These are phyloP conservation scores for Hoplostethus mediterraneus DNA, from an alignment of 2,797 vertebrate genomes.

Conservation along the genomic window DNA sequence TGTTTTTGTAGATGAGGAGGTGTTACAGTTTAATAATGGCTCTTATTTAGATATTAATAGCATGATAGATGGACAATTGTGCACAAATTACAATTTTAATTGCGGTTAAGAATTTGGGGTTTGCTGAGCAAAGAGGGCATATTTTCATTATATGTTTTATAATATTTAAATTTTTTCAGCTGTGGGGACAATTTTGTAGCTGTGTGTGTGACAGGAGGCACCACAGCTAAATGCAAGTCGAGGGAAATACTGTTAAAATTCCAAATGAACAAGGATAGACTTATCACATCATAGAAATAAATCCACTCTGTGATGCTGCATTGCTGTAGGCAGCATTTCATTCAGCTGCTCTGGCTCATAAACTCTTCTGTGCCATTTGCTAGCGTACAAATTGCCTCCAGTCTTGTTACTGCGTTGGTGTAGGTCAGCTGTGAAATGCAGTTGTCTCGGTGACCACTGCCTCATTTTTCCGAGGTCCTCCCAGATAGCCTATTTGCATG, in stretches of 20 bases:
- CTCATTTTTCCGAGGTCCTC: conserved; percentile 40
- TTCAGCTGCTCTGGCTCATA: conserved; percentile 32
- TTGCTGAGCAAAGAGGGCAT: too few relatives aligned
- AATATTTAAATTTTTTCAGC: too few relatives aligned
- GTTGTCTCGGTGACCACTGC: conserved; percentile 42
- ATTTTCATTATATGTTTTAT: too few relatives aligned
- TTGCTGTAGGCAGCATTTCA: conserved; percentile 32
- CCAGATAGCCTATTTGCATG: conserved; percentile 66
- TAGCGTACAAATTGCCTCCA: conserved; percentile 41
- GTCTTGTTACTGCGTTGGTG: conserved; percentile 39
- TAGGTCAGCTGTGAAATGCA: conserved; percentile 76
- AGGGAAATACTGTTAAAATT: not conserved
- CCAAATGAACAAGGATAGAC: not conserved
- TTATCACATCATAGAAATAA: not conserved
- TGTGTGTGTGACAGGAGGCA: too few relatives aligned
- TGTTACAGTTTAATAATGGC: not conserved
- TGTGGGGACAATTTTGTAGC: too few relatives aligned
- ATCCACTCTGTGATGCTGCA: conserved; percentile 4
- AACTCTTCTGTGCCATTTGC: conserved; percentile 55
- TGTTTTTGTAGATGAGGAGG: not conserved
- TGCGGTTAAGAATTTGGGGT: too few relatives aligned
- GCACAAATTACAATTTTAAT: not conserved
- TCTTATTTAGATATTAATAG: not conserved
- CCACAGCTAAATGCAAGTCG: not conserved
- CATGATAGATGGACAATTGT: too few relatives aligned